Evolutionary conservation across 2,888 invertebrate genomes (phyloP), one percentile per base, ranked within the genome.

Genomic region (Aphrophora alni): DNA sequence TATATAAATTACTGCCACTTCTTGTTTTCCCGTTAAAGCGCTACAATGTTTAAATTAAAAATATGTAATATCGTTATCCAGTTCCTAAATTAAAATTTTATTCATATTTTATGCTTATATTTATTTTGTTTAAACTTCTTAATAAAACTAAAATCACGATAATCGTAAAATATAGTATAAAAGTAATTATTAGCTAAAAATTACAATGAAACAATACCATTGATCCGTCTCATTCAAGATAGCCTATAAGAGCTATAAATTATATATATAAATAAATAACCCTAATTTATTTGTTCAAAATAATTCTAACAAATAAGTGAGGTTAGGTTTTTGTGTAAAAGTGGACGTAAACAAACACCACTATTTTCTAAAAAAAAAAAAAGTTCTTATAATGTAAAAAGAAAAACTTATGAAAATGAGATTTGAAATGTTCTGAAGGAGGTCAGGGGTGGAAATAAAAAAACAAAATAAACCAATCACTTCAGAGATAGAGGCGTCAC

Each of bases 401-500:
- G 59, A 59, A 59, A 59, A 59, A 59, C 59, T 21, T 59, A 59
- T 59, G 59, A 21, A 59, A 59, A 59, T 59, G 59, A 59, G 59
- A 59, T 59, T n/a, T 59, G 59, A 59, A 59, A 59, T 59, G 59
- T 59, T 59, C 21, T 59, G 59, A 59, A 21, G 21, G 59, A 21
- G 44, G 8, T 44, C 59, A 21, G 21, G 59, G 59, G 10, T 21
- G 14, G n/a, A 59, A 44, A 33, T 33, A 33, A 33, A 33, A 33
- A 33, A 33, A 33, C n/a, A n/a, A n/a, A n/a, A n/a, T 7, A 10
- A 33, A 33, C 33, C 10, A 7, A 7, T 33, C 33, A 14, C 44
- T 44, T 44, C 44, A 44, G 14, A 10, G 2, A 17, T 17, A 14
- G 44, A 44, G 44, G 59, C 78, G 59, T 84, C 84, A 80, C 80